Conservation (phyloP, 2,888 invertebrate genomes). For the Perdita meconis region DNA sequence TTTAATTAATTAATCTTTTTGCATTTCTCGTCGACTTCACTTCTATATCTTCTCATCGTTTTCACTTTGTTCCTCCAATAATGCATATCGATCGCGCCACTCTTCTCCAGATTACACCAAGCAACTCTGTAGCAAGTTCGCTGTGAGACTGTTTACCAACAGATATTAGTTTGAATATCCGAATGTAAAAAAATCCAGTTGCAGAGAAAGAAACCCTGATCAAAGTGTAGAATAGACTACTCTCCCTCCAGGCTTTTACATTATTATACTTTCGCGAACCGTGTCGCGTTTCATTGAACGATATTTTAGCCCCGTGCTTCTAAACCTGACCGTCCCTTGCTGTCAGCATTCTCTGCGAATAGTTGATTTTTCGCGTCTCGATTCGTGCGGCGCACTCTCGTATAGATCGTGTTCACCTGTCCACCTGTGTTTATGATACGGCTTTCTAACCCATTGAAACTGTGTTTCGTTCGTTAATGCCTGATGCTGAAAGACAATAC, state of each 20-base stretch:
- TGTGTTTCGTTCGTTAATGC: background rate
- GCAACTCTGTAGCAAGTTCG: too few species aligned
- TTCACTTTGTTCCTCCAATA: too few species aligned
- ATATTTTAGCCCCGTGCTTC: slow-evolving; percentile 10
- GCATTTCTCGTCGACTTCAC: too few species aligned
- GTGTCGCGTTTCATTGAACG: slow-evolving; percentile 21
- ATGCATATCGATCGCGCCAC: too few species aligned
- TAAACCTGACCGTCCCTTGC: background rate
- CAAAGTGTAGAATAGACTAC: background rate
- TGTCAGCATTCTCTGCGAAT: background rate
- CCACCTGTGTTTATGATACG: slow-evolving; percentile 9
- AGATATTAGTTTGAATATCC: too few species aligned
- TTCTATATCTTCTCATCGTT: too few species aligned
- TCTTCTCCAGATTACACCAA: too few species aligned
- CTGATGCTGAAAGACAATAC: background rate
- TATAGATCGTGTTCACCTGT: slow-evolving; percentile 1
- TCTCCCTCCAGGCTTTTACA: slow-evolving; percentile 13
- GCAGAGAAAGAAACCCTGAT: slow-evolving; percentile 6
- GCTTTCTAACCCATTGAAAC: slow-evolving; percentile 1
- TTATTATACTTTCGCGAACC: slow-evolving; percentile 11
- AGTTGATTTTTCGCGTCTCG: background rate
- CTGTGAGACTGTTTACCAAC: too few species aligned
- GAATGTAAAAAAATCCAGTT: too few species aligned
- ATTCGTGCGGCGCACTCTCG: slow-evolving; percentile 3
- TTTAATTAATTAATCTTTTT: too few species aligned